Evolutionary conservation across 30 jellyfish, hydroid and myxozoan species (phyloP).

Genomic region (Cassiopea andromeda): DNA sequence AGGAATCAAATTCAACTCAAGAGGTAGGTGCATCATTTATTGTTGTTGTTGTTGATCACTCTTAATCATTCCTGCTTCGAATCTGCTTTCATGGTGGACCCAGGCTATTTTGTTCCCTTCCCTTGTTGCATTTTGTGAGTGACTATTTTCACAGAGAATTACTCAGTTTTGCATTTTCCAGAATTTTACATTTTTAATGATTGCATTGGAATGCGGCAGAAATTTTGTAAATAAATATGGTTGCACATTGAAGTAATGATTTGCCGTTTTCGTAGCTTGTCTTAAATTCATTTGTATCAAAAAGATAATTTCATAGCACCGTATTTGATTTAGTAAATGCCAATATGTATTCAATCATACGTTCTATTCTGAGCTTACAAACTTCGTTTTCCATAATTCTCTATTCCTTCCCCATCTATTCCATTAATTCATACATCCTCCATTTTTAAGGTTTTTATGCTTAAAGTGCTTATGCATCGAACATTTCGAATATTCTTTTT

Average conservation of each 20-base stretch:
- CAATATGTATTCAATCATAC: too few relatives aligned
- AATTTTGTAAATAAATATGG: too few relatives aligned
- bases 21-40: too few relatives aligned
- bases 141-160: too few relatives aligned
- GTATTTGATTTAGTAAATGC: background rate
- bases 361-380: background rate
- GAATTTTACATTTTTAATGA: too few relatives aligned
- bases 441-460: background rate
- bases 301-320: background rate
- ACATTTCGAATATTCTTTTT: too few relatives aligned
- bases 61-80: background rate
- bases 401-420: background rate
- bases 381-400: background rate
- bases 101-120: too few relatives aligned
- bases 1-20: slow-evolving; percentile 31
- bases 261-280: background rate
- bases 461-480: too few relatives aligned
- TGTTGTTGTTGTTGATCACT: background rate
- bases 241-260: background rate
- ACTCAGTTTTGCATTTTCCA: too few relatives aligned
- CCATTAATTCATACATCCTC: background rate
- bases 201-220: too few relatives aligned
- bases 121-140: too few relatives aligned
- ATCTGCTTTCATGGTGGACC: too few relatives aligned
- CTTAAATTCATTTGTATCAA: background rate